These are phyloP conservation scores for Chionomys nivalis DNA, from an alignment of 2,113 vertebrate species.

Conservation along the genomic window DNA sequence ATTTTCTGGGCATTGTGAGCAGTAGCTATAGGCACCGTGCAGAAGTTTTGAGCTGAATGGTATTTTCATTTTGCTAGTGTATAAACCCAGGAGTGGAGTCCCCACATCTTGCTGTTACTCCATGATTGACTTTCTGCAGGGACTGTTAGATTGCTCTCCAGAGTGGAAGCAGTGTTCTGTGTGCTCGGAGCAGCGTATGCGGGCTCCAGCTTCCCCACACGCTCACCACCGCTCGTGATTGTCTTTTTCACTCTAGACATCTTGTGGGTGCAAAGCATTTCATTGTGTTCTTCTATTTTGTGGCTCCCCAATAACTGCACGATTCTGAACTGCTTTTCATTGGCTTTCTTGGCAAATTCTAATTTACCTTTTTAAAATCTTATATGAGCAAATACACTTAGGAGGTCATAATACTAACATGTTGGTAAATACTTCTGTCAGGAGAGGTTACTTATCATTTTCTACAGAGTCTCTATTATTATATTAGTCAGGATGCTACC, in stretches of 20 bases:
- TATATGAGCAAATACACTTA: not conserved
- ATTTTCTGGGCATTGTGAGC: not conserved
- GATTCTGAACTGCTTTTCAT: not conserved
- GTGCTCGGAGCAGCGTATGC: not conserved
- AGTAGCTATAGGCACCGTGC: not conserved
- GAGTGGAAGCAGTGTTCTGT: not conserved
- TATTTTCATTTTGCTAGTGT: not conserved
- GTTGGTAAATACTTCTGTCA: not conserved
- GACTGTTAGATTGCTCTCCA: not conserved
- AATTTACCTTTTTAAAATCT: slow-evolving; percentile 1
- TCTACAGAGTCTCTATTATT: not conserved
- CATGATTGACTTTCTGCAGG: not conserved
- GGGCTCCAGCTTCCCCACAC: not conserved
- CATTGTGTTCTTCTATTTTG: not conserved
- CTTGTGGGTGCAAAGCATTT: not conserved
- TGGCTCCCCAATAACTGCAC: not conserved
- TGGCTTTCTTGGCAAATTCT: not conserved
- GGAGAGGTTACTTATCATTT: not conserved
- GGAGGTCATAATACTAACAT: not conserved
- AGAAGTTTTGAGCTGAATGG: not conserved
- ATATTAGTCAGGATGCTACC: not conserved
- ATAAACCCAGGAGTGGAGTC: not conserved
- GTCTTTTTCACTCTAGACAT: not conserved
- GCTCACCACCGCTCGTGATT: not conserved
- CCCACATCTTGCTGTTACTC: not conserved